Percentiles rank a stretch among this genome's conserved stretches.
phyloP scores from a whole-genome alignment of 2,888 invertebrate species.

The Apomyelois bistriatella region DNA sequence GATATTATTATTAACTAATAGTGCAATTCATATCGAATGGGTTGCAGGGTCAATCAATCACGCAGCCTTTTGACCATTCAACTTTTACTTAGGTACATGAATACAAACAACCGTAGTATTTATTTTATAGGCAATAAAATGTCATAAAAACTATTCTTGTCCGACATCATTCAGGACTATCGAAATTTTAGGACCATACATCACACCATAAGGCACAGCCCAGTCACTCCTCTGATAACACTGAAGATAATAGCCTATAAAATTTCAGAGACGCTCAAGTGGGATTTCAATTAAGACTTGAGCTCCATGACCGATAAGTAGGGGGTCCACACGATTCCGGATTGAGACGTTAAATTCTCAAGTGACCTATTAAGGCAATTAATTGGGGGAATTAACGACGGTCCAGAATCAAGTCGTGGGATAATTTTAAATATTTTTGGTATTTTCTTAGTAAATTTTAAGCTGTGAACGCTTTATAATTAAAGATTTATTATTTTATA shows the following conservation, averaged over 20 bases:
- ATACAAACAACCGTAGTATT: no score
- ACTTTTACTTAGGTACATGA: no score
- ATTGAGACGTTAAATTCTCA: slow-evolving; percentile 12
- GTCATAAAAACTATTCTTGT: neutral
- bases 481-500: no score
- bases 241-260: slow-evolving; percentile 47
- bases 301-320: slow-evolving; percentile 37
- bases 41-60: no score
- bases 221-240: slow-evolving; percentile 31
- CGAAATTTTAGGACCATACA: neutral
- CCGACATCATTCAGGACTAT: no score
- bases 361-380: slow-evolving; percentile 5
- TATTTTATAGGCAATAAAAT: neutral
- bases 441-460: neutral
- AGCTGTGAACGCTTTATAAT: no score
- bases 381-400: neutral
- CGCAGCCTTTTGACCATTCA: no score
- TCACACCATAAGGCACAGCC: neutral
- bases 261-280: slow-evolving; percentile 52
- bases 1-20: no score
- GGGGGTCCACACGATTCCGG: slow-evolving; percentile 21
- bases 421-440: neutral
- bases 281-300: slow-evolving; percentile 60
- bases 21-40: no score
- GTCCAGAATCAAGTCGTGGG: neutral